Evolutionary conservation across 2,113 vertebrate genomes (phyloP), one percentile per base, ranked within the genome.

Genomic region (Nibea coibor): DNA sequence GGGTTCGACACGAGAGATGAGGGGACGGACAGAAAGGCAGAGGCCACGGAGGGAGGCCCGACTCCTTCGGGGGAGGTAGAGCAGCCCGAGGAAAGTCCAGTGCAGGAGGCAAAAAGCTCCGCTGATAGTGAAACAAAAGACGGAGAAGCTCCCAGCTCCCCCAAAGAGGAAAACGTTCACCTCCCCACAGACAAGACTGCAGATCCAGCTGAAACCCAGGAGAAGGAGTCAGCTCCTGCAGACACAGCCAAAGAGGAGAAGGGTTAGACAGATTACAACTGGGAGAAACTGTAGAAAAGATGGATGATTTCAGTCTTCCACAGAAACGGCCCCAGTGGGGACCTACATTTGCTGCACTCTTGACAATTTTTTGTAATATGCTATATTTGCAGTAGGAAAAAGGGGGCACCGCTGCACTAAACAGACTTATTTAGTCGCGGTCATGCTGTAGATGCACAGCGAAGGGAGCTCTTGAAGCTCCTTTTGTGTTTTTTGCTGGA

Each of bases 271-370:
- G 39, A 75, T n/a, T 1, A 50, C 4, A n/a, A 2, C 61, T 0
- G 20, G 73, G 16, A 73, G 26, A 57, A 58, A 19, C 69, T 64
- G 28, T 26, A 51, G 26, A 72, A 58, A 64, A 43, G 35, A 82
- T 68, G 61, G 63, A 68, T 59, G 79, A 78, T 78, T 73, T 63
- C 17, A 80, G 89, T 93, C 90, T 93, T 93, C 89, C 87, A 65
- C 51, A 74, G 72, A 78, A 70, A 43, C 51, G 66, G 63, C 76
- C 75, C 75, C 77, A 80, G 74, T 73, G 85, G 81, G 73, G 83
- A 80, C 69, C 80, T 3, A 16, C 16, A 61, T 70, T 64, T 66
- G 85, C 81, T 89, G 82, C 82, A 90, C 22, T 79, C 64, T 64
- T 26, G 73, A 81, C 54, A 56, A 47, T 58, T 35, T 73, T 73